Percentiles rank a stretch among this genome's conserved stretches.
These are phyloP conservation scores for Enteromius thamalakanensis DNA, from an alignment of 2,797 vertebrate species.

Conservation along the genomic window DNA sequence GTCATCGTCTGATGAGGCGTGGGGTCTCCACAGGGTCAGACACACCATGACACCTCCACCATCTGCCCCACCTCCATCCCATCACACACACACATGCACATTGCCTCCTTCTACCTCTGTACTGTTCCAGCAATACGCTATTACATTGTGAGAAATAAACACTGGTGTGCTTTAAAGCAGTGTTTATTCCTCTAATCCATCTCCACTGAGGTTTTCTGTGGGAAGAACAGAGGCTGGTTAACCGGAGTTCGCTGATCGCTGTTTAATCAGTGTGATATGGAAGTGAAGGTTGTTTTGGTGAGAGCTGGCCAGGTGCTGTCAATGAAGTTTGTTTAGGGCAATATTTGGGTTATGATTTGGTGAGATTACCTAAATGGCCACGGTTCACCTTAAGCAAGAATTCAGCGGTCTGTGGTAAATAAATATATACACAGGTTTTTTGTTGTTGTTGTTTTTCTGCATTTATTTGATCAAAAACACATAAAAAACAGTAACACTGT, in stretches of 20 bases:
- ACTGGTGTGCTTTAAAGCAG: background rate
- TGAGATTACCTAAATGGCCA: slow-evolving; percentile 35
- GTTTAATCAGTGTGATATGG: slow-evolving; percentile 32
- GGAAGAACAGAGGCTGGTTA: slow-evolving; percentile 28
- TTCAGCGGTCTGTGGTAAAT: background rate
- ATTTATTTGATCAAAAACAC: background rate
- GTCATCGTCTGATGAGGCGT: slow-evolving; percentile 80
- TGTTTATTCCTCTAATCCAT: background rate
- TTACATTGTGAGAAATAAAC: slow-evolving; percentile 17
- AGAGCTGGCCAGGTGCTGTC: slow-evolving; percentile 42
- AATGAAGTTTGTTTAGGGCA: slow-evolving; percentile 30
- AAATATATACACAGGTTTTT: background rate
- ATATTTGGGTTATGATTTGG: slow-evolving; percentile 41
- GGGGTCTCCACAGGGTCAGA: slow-evolving; percentile 78
- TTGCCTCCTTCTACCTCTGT: background rate
- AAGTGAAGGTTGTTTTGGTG: slow-evolving; percentile 26
- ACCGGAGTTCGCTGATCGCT: slow-evolving; percentile 15
- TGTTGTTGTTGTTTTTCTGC: background rate
- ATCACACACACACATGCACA: slow-evolving; percentile 17
- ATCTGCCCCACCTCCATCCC: slow-evolving; percentile 39
- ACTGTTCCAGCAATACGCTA: background rate
- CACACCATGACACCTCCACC: slow-evolving; percentile 72
- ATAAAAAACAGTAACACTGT: background rate
- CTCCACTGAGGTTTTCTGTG: slow-evolving; percentile 1
- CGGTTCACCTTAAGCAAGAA: slow-evolving; percentile 24